Evolutionary conservation across 2,797 vertebrate species (phyloP), one percentile per base, ranked within the genome.

Genomic region (Crenuchus spilurus): DNA sequence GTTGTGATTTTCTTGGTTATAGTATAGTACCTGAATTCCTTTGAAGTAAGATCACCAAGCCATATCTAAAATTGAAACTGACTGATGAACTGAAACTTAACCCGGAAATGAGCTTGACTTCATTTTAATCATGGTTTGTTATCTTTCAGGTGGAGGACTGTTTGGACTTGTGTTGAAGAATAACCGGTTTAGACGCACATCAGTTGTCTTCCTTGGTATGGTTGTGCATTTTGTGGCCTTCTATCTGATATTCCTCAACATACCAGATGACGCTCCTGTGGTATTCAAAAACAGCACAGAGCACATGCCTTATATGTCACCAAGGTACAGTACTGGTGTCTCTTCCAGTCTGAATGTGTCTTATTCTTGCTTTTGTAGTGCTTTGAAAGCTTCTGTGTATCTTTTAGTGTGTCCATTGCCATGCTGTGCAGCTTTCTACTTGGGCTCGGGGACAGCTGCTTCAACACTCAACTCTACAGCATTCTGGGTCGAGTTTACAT

Each of bases 391-490:
- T 48, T 62, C 58, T 72, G 1, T 14, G 1, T 48, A 20, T 76
- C 11, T 81, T 28, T 22, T 54, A 94, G 93, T 0, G 82, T 88
- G 0, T 87, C 91, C 72, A 80, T 93, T 1, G 89, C 92, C 41
- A 76, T 94, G 86, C 87, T 94, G 80, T 93, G 92, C 78, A 94
- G 92, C 80, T 94, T 94, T 81, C 39, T 94, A 79, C 90, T 94
- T 0, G 93, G 93, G 70, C 90, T 94, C 0, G 92, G 93, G 4
- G 93, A 94, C 85, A 94, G 93, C 78, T 94, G 93, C 42, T 94
- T 93, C 83, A 94, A 94, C 86, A 94, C 93, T 0, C 93, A 94
- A 83, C 90, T 94, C 67, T 94, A 94, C 88, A 94, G 93, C 84
- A 90, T 94, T 54, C 83, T 94, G 68, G 93, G 93, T 18, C 69